phyloP scores from a whole-genome alignment of 2,888 invertebrate genomes.

The Nephrotoma appendiculata region DNA sequence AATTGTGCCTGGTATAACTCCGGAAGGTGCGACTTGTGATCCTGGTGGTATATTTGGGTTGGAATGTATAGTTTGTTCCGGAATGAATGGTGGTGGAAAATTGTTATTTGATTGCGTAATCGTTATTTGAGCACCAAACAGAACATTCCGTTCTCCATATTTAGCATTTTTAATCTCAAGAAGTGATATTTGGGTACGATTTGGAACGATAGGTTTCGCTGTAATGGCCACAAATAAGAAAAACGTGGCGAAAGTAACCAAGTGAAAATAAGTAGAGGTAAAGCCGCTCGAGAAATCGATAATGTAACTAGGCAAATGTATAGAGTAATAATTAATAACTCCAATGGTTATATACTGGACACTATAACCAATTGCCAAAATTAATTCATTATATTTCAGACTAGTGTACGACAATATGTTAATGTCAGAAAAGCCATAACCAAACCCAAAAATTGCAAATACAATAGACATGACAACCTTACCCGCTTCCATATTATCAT shows the following conservation, averaged over 20 bases:
- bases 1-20: not conserved
- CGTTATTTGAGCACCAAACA: not conserved
- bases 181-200: not conserved
- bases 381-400: constrained; percentile 1
- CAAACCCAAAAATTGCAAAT: not conserved
- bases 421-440: not conserved
- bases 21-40: not conserved
- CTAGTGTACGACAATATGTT: not conserved
- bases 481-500: not conserved
- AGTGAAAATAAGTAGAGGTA: not conserved
- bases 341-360: not conserved
- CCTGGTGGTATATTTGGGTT: not conserved
- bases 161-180: not conserved
- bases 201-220: not conserved
- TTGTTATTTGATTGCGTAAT: not conserved
- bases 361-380: not conserved
- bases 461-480: not conserved
- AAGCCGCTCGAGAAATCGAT: not conserved
- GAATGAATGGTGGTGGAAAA: not conserved
- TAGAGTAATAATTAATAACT: not conserved
- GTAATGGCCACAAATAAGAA: not conserved
- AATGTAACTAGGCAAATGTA: not conserved
- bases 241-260: not conserved
- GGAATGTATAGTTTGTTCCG: not conserved
- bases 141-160: not conserved